These are phyloP conservation scores for Cottoperca gobio DNA, from an alignment of 2,797 vertebrate species.

Conservation along the genomic window DNA sequence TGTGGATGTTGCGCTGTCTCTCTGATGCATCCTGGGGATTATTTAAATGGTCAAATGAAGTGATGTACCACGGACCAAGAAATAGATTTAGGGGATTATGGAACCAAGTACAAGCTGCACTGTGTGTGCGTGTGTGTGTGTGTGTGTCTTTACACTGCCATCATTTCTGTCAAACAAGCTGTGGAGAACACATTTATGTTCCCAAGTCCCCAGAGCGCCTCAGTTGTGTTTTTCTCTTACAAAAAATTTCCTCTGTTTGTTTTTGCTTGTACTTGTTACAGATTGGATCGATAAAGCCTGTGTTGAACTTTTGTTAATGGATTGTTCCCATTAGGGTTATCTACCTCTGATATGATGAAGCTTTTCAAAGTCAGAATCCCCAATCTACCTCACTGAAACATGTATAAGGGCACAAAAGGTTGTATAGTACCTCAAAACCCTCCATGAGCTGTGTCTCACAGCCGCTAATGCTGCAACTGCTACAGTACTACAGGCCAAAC, in stretches of 20 bases:
- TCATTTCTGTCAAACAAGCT: conserved; percentile 52
- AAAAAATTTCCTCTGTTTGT: conserved; percentile 25
- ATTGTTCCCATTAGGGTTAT: neutral
- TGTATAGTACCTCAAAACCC: too few species aligned
- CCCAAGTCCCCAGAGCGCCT: neutral
- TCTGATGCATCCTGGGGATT: conserved; percentile 55
- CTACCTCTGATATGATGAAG: neutral
- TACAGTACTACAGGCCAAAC: too few species aligned
- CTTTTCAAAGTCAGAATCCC: too few species aligned
- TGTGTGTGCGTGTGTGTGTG: neutral
- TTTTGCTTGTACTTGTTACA: neutral
- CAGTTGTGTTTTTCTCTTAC: conserved; percentile 13
- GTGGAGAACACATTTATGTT: conserved; percentile 26
- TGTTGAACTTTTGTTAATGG: neutral
- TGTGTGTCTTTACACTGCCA: conserved; percentile 8
- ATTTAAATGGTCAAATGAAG: conserved; percentile 71
- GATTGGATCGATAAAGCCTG: neutral
- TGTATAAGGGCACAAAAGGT: too few species aligned
- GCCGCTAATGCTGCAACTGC: too few species aligned
- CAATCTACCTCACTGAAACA: too few species aligned
- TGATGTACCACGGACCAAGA: conserved; percentile 48
- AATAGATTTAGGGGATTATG: conserved; percentile 44
- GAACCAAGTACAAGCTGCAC: neutral
- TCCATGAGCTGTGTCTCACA: too few species aligned
- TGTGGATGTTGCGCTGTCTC: conserved; percentile 34